These are phyloP conservation scores for Bufo gargarizans DNA, from an alignment of 2,113 vertebrate genomes.

Conservation along the genomic window DNA sequence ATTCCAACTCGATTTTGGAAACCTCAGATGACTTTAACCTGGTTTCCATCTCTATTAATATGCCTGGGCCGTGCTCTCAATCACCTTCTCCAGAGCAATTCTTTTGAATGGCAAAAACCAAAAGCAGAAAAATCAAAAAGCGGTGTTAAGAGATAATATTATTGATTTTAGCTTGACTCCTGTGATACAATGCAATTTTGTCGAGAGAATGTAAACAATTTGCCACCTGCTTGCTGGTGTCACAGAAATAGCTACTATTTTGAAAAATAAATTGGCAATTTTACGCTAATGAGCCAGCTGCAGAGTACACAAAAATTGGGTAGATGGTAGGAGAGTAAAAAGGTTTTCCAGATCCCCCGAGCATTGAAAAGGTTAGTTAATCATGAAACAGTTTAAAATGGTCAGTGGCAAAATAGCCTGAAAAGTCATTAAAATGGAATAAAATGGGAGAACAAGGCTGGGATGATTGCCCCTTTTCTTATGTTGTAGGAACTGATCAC, in stretches of 20 bases:
- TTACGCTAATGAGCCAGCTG: slow-evolving; percentile 56
- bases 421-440: not conserved
- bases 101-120: slow-evolving; percentile 37
- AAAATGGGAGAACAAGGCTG: not conserved
- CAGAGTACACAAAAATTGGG: slow-evolving; percentile 31
- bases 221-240: slow-evolving; percentile 51
- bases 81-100: slow-evolving; percentile 26
- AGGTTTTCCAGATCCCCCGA: slow-evolving; percentile 43
- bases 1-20: not conserved
- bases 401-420: not conserved
- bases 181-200: slow-evolving; percentile 54
- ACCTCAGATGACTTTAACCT: slow-evolving; percentile 18
- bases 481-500: not conserved
- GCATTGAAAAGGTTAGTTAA: slow-evolving; percentile 45
- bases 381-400: slow-evolving; percentile 13
- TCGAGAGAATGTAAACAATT: slow-evolving; percentile 45
- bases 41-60: slow-evolving; percentile 21
- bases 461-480: not conserved
- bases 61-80: slow-evolving; percentile 6
- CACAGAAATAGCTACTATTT: slow-evolving; percentile 55
- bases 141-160: slow-evolving; percentile 55
- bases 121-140: slow-evolving; percentile 51
- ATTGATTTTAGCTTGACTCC: slow-evolving; percentile 56
- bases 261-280: slow-evolving; percentile 57
- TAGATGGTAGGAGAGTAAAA: slow-evolving; percentile 32